These are phyloP conservation scores for Lepus oiostolus DNA, from an alignment of 2,797 vertebrate genomes.

Conservation along the genomic window DNA sequence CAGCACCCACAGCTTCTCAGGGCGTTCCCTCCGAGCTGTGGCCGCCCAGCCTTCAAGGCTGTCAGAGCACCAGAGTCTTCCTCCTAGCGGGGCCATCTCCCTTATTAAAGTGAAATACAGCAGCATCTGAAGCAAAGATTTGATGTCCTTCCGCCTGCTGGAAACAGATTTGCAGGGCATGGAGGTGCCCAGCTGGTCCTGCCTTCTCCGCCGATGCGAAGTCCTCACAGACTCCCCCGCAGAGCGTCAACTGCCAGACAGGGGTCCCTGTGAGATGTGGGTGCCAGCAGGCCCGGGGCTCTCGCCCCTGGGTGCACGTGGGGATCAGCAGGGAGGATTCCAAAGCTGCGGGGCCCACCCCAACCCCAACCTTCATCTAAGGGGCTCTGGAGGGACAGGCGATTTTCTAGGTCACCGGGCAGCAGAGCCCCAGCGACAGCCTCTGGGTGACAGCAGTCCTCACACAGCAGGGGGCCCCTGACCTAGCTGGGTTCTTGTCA, in stretches of 20 bases:
- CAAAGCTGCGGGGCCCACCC: no score
- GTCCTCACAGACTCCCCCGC: neutral
- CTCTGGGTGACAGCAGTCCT: no score
- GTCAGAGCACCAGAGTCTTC: neutral
- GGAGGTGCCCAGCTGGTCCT: neutral
- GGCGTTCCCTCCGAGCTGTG: neutral
- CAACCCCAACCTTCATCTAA: neutral
- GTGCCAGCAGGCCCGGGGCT: neutral
- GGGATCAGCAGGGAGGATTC: no score
- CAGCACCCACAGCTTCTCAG: neutral
- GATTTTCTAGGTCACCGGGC: no score
- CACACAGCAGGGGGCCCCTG: neutral
- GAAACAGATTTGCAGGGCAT: no score
- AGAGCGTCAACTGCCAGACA: neutral
- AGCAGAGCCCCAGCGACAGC: no score
- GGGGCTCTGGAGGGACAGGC: fast-evolving
- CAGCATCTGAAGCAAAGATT: neutral
- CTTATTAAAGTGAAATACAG: neutral
- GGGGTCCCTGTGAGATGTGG: neutral
- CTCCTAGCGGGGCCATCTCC: neutral
- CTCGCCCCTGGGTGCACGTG: neutral
- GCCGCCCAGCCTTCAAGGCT: neutral
- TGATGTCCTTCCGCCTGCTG: neutral
- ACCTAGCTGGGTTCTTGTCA: neutral
- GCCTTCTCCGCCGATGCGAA: neutral